Evolutionary conservation across 2,888 invertebrate species (phyloP).

Genomic region (Callyntrura guangdongensis): DNA sequence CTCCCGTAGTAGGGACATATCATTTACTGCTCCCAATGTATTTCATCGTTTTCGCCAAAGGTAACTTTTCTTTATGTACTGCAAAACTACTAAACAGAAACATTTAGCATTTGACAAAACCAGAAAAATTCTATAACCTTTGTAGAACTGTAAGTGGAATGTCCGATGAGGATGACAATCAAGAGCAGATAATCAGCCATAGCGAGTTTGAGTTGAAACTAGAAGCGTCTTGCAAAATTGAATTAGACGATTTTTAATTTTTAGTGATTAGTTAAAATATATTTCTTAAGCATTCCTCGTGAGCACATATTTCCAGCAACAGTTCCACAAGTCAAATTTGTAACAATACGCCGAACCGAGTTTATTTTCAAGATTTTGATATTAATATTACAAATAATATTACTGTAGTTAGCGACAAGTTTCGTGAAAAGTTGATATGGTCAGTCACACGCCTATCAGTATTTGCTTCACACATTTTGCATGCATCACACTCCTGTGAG

Average conservation of each 20-base stretch:
- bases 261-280: neutral
- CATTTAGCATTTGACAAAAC: too few species aligned
- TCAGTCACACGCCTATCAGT: constrained; percentile 63
- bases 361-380: constrained; percentile 10
- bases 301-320: constrained; percentile 15
- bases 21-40: constrained; percentile 78
- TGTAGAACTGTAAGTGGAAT: constrained; percentile 67
- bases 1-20: constrained; percentile 70
- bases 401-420: neutral
- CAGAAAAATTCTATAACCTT: too few species aligned
- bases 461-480: constrained; percentile 20
- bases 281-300: constrained; percentile 17
- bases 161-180: constrained; percentile 75
- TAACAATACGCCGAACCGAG: neutral
- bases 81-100: neutral
- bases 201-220: constrained; percentile 83
- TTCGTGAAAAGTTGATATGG: constrained; percentile 19
- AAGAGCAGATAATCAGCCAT: constrained; percentile 80
- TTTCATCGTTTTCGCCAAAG: constrained; percentile 66
- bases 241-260: constrained; percentile 76
- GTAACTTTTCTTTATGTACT: constrained; percentile 26
- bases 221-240: constrained; percentile 83
- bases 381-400: neutral
- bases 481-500: neutral
- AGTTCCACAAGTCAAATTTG: neutral